Conservation (phyloP, 2,113 vertebrate genomes). For the Gallinago jamesoni region DNA sequence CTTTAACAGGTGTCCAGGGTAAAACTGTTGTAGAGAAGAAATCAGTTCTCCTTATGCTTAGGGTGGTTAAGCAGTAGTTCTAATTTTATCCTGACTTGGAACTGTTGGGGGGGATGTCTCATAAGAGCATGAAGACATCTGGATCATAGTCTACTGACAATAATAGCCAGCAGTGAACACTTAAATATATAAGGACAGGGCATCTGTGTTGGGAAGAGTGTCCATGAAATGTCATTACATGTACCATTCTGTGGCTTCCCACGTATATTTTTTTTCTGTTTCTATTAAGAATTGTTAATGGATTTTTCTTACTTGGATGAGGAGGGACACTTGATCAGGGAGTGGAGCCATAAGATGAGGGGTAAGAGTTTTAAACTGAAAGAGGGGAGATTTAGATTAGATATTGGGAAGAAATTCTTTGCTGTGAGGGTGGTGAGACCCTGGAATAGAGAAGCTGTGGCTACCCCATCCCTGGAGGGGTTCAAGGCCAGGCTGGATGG, state of each 20-base stretch:
- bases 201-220: background rate
- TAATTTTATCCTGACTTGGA: slow-evolving; percentile 36
- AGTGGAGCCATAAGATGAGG: too few relatives aligned
- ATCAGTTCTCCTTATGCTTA: background rate
- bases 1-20: slow-evolving; percentile 25
- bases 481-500: too few relatives aligned
- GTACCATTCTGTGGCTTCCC: background rate
- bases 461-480: too few relatives aligned
- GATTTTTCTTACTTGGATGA: background rate
- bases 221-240: background rate
- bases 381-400: too few relatives aligned
- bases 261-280: background rate
- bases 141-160: background rate
- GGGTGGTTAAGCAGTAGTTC: background rate
- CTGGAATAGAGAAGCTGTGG: too few relatives aligned
- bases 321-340: too few relatives aligned
- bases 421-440: too few relatives aligned
- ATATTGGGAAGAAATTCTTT: too few relatives aligned
- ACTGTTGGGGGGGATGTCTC: background rate
- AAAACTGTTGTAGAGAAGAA: background rate
- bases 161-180: background rate
- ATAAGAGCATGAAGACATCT: background rate
- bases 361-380: too few relatives aligned
- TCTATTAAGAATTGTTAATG: background rate
- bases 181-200: background rate